A percentile compares a stretch with the other conserved stretches of the same genome.
Evolutionary conservation across 1,140 invertebrate genomes (phyloP).

Genomic region (Penaeus japonicus): DNA sequence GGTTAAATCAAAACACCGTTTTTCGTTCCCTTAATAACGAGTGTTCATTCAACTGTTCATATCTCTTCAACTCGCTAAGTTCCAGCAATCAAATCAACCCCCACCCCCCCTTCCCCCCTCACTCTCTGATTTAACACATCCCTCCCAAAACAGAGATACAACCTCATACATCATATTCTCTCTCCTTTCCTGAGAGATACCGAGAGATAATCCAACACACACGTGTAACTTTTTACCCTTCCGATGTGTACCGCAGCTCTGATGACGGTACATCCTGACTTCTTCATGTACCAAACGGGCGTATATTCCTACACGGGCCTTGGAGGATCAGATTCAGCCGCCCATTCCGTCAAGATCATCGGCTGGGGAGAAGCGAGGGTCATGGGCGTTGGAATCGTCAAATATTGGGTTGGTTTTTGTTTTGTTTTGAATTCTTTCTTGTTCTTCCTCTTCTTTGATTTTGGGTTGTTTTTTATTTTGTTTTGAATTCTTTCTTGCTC

Average conservation of each 20-base stretch:
- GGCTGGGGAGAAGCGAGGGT: slow-evolving; percentile 80
- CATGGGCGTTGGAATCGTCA: not conserved
- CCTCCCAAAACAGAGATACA: no score
- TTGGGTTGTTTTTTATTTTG: no score
- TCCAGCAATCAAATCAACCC: no score
- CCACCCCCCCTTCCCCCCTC: not conserved
- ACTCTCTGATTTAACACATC: not conserved
- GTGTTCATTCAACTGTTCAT: no score
- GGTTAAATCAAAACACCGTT: slow-evolving; percentile 68
- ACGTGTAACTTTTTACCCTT: slow-evolving; percentile 90
- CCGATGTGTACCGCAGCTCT: slow-evolving; percentile 85
- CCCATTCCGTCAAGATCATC: slow-evolving; percentile 90
- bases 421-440: no score
- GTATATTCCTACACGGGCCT: slow-evolving; percentile 77
- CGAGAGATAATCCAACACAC: slow-evolving; percentile 87
- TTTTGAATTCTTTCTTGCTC: no score
- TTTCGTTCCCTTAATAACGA: not conserved
- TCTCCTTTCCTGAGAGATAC: slow-evolving; percentile 77
- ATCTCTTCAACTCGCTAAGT: no score
- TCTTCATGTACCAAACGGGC: slow-evolving; percentile 87
- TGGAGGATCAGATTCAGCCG: slow-evolving; percentile 65
- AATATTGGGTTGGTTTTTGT: slow-evolving; percentile 48
- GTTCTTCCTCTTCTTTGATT: no score
- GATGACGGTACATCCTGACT: slow-evolving; percentile 87
- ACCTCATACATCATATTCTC: no score